Evolutionary conservation across 2,888 invertebrate genomes (phyloP), one percentile per base, ranked within the genome.

Genomic region (Gymnocheta viridis): DNA sequence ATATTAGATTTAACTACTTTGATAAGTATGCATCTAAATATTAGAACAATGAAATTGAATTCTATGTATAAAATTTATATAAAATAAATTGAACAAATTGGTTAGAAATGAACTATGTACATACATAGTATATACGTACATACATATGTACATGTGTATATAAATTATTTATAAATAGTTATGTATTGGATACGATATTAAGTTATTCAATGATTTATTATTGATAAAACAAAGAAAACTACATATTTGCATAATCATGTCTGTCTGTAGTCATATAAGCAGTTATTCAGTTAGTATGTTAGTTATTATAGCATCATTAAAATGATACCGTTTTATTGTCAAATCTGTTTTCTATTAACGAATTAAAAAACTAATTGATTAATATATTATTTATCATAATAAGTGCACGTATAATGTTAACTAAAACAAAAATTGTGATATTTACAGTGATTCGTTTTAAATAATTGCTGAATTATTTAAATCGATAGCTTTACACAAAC

Each of bases 391-490:
- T 81, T 78, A 84, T 81, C 56, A 54, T 78, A 78, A 89, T 89
- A 84, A 84, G 77, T 84, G 84, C 84, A 84, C 84, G 84, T 84
- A 81, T 81, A 84, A 78, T 84, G 90, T 91, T 91, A 91, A 91
- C 91, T 91, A 91, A 92, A 83, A 79, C 70, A 64, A 83, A 81
- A 84, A 91, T 91, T 91, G 91, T 91, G 91, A 91, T 91, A 91
- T 91, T 91, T 91, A 91, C 92, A 92, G 91, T 91, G 91, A 92
- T 92, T 91, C 91, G 91, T 90, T 89, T 88, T 86, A 87, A 89
- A 89, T 89, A 89, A 90, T 89, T 78, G 32, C 35, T 73, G 83
- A 86, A 81, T 82, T 85, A 79, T 89, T 89, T 89, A 88, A 88
- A 87, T 90, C 89, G 88, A 89, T 88, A 85, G 79, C 85, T 85